Evolutionary conservation across 2,113 vertebrate genomes (phyloP).

Genomic region (Rhinichthys klamathensis): DNA sequence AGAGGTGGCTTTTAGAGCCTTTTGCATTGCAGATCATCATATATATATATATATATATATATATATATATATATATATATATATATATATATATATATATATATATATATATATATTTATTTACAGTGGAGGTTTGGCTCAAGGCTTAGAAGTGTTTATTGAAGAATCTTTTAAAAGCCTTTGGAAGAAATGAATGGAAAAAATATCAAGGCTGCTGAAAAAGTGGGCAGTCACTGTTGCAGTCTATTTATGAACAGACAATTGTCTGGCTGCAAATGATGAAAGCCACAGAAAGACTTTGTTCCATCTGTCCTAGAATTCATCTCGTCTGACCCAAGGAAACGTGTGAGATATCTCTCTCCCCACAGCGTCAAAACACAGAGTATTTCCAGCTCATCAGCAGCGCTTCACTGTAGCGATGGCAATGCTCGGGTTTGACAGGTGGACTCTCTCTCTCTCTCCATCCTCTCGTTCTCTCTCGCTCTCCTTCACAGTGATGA

Average conservation of each 20-base stretch:
- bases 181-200: conserved; percentile 4
- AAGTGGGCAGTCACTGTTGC: not conserved
- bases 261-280: conserved; percentile 23
- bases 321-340: conserved; percentile 22
- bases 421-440: conserved; percentile 31
- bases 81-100: too few relatives aligned
- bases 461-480: not conserved
- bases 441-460: not conserved
- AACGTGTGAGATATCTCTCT: conserved; percentile 16
- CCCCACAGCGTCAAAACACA: conserved; percentile 15
- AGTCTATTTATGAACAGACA: conserved; percentile 31
- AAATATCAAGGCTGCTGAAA: conserved; percentile 12
- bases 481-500: conserved; percentile 18
- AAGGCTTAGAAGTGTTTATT: not conserved
- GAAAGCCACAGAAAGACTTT: conserved; percentile 20
- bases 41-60: too few relatives aligned
- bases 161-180: not conserved
- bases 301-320: conserved; percentile 21
- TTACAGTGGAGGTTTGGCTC: not conserved
- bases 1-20: too few relatives aligned
- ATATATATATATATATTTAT: too few relatives aligned
- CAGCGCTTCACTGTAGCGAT: conserved; percentile 19
- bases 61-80: too few relatives aligned
- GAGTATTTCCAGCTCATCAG: conserved; percentile 29
- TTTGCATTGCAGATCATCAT: too few relatives aligned